Evolutionary conservation across 2,113 vertebrate genomes (phyloP), one percentile per base, ranked within the genome.

Genomic region (Petrocephalus zakoni): DNA sequence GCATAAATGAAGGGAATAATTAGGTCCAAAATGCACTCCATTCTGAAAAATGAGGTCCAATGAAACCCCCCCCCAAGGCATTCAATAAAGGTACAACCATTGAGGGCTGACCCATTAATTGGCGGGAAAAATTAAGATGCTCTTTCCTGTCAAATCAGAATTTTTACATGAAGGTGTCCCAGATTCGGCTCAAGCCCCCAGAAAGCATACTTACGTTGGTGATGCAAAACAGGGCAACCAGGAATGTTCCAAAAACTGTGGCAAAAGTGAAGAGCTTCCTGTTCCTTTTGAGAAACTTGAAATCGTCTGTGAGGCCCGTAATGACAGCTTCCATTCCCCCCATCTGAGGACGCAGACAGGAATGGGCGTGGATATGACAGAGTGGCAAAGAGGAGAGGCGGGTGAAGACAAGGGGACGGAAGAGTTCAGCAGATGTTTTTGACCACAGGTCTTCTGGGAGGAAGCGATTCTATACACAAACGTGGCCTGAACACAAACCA

Each of bases 291-390:
- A 99, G 95, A 89, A 99, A 94, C 91, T 96, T 96, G 91, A 97
- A 98, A 92, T 99, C 98, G n/a, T 99, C 98, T 0, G 97, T 94
- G 86, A 99, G 93, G 72, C 98, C 98, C 0, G 98, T 99, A 95
- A 99, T 97, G 89, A 99, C 96, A 0, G 98, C 98, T 89, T 99
- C 98, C 98, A 99, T 99, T 82, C 98, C 98, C 0, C 98, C 98
- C 98, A 99, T 99, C 98, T 99, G 93, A 58, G 55, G 52, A 82
- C 2, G 22, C 46, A 25, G 11, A 42, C 49, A 88, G 15, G 21
- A 8, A 78, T 21, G n/a, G 85, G 34, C 13, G 1, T n/a, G 25
- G 49, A 52, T 53, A 49, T 2, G 25, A 22, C 19, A 85, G 22
- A 55, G 21, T 52, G 51, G 1, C 13, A 25, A 52, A 29, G 47